Conservation (phyloP, 2,888 invertebrate species). For the Tethea ocularis region DNA sequence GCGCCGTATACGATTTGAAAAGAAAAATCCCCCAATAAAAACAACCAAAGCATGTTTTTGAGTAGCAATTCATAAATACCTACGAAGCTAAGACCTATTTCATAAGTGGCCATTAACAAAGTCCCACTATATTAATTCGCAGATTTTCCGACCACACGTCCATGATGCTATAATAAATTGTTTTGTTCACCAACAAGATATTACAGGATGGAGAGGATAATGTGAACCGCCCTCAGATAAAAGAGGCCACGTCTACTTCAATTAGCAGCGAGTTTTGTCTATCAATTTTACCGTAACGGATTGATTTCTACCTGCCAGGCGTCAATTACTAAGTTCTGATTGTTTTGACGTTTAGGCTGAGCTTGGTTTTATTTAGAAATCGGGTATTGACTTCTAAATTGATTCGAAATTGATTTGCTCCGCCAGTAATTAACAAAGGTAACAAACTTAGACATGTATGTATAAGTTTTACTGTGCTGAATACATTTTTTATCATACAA, state of each 20-base stretch:
- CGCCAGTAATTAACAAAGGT: background rate
- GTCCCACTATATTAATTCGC: too few species aligned
- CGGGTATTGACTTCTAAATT: background rate
- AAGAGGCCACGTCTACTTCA: slow-evolving; percentile 42
- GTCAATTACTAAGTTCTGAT: background rate
- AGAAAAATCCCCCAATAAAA: too few species aligned
- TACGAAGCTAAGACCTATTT: too few species aligned
- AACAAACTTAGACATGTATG: too few species aligned
- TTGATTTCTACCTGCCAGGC: slow-evolving; percentile 33
- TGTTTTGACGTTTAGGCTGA: background rate
- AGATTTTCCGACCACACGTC: too few species aligned
- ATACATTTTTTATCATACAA: too few species aligned
- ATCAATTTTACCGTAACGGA: slow-evolving; percentile 26
- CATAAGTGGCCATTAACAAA: too few species aligned
- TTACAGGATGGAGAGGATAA: slow-evolving; percentile 11
- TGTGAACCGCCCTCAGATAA: slow-evolving; percentile 24
- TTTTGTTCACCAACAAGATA: slow-evolving; percentile 19
- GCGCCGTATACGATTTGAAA: too few species aligned
- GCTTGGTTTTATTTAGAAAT: background rate
- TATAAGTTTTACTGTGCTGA: too few species aligned
- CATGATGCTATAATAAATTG: slow-evolving; percentile 29
- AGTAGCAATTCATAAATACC: too few species aligned
- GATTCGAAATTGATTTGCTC: background rate
- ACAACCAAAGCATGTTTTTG: too few species aligned
- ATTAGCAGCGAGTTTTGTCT: slow-evolving; percentile 48